Evolutionary conservation across 2,888 invertebrate species (phyloP), one percentile per base, ranked within the genome.

Genomic region (Phoenoteleia sp.): DNA sequence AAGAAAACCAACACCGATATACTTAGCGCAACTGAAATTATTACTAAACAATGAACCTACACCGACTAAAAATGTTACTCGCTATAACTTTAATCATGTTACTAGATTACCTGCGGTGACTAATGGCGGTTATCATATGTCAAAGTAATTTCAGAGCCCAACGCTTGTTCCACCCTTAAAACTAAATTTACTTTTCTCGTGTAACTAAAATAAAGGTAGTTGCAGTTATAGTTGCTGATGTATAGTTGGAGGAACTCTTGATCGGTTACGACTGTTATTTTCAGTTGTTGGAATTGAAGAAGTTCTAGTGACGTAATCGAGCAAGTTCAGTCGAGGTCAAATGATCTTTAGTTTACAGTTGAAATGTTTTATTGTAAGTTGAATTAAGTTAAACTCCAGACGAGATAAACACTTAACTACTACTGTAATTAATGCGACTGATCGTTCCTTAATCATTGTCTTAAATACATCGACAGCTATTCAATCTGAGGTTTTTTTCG

Each of bases 211-310:
- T 66, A 80, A 58, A 66, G 66, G 19, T 25, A 17, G 13, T 19
- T 4, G 47, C 45, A 71, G 62, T 62, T 64, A 36, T 2, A 36
- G 33, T 58, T 23, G 47, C 47, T 49, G 7, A 11, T 11, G 23
- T 62, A 62, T 33, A 54, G 45, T 56, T 27, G 56, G 45, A 45
- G 56, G 64, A 58, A 80, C 49, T 71, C 56, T 64, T 36, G 79
- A 72, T 71, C 79, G 64, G 64, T 56, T 74, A 66, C 81, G 74
- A 81, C 39, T 81, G 49, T 67, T 81, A 74, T 60, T 74, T 72
- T 81, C 69, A 47, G 64, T 56, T 60, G 71, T 74, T 39, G 72
- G 58, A 75, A 69, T 74, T 81, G 74, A 67, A 67, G 42, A 75
- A 81, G 67, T 81, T 74, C 52, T 9, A 39, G 58, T 60, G 60